Evolutionary conservation across 2,888 invertebrate genomes (phyloP).

Genomic region (Lasioglossum malachurum): DNA sequence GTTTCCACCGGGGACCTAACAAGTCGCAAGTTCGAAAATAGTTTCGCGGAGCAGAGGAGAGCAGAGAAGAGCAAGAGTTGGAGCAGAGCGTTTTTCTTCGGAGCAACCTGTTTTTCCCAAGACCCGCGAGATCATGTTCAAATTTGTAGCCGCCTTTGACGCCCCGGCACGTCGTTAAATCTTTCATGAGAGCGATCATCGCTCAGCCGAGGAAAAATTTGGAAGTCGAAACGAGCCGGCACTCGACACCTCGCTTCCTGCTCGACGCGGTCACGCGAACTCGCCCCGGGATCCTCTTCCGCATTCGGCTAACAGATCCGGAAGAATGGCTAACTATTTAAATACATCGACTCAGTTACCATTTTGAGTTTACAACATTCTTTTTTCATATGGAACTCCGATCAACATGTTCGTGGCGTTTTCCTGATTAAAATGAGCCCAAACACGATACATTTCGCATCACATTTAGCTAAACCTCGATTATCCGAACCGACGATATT

Average conservation of each 20-base stretch:
- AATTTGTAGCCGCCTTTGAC: conserved; percentile 38
- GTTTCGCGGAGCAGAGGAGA: conserved; percentile 40
- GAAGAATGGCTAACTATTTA: neutral
- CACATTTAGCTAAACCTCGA: too few relatives aligned
- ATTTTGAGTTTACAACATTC: too few relatives aligned
- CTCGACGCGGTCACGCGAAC: conserved; percentile 1
- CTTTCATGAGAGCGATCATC: conserved; percentile 39
- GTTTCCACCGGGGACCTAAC: conserved; percentile 50
- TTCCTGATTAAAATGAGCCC: too few relatives aligned
- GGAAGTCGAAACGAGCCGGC: conserved; percentile 24
- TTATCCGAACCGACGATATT: too few relatives aligned
- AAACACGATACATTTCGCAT: too few relatives aligned
- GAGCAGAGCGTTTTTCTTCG: neutral
- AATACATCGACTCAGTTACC: too few relatives aligned
- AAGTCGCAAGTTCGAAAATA: conserved; percentile 63
- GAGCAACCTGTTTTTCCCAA: conserved; percentile 15
- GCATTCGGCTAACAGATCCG: neutral
- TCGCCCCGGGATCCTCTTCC: conserved; percentile 1
- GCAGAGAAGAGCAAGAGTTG: neutral
- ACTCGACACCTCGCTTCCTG: conserved; percentile 14
- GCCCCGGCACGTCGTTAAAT: conserved; percentile 25
- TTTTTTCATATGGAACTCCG: too few relatives aligned
- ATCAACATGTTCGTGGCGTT: too few relatives aligned
- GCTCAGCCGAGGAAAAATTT: conserved; percentile 7
- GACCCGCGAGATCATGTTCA: neutral